Evolutionary conservation across 2,888 invertebrate genomes (phyloP), one percentile per base, ranked within the genome.

Genomic region (Drosophila conformis): DNA sequence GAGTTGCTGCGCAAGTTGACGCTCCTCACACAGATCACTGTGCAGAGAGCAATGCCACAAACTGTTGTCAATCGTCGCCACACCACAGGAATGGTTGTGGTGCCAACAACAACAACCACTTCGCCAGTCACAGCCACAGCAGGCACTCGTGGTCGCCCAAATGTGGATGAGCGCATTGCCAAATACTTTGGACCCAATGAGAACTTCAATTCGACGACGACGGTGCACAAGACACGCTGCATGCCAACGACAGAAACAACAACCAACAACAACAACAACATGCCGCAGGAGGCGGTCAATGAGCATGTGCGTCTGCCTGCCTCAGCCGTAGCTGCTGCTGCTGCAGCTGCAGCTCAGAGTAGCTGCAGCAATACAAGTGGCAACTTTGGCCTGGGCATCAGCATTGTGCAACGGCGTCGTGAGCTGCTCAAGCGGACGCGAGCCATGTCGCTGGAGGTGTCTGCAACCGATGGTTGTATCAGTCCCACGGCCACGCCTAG

Each of bases 121-220:
- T 21, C 13, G 13, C 69, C 71, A 49, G 73, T 67, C 53, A 60
- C 36, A 42, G 36, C 69, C 53, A 60, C 36, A 42, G 42, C 59
- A 35, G 27, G 29, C 42, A 64, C 15, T n/a, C 21, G 27, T 33
- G 51, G 49, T 49, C 70, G 66, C 13, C 52, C 70, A 62, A 13
- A 69, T 52, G 59, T 91, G 31, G 87, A 90, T 60, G 84, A 90
- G 7, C 92, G 91, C 40, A 87, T 78, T 65, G 91, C 91, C 27
- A 92, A 92, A 70, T 93, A 91, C 73, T 93, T 93, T 77, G 93
- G 93, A 4, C 36, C 89, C n/a, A 72, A 68, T 21, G 70, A 72
- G 31, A 65, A 36, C 46, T 65, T 25, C 59, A 56, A 21, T 6
- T 58, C 69, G 18, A 72, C 73, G 11, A 66, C 76, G 5, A 66